Evolutionary conservation across 2,113 vertebrate species (phyloP).

Genomic region (Coracopsis vasa): DNA sequence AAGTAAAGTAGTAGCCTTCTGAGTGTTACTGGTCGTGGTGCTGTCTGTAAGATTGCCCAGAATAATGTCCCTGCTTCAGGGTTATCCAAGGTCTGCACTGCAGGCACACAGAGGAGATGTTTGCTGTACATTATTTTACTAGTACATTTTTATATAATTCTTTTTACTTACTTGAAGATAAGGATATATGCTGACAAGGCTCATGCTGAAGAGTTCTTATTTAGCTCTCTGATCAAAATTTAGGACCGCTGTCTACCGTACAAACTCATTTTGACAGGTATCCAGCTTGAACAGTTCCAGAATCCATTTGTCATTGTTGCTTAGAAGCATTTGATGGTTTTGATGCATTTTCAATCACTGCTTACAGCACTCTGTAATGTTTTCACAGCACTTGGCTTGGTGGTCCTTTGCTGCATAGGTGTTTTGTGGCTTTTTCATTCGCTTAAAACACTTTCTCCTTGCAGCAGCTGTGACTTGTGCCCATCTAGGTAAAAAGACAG

Average conservation of each 20-base stretch:
- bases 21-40: neutral
- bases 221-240: constrained; percentile 46
- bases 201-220: neutral
- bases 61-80: neutral
- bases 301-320: constrained; percentile 6
- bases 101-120: neutral
- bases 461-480: neutral
- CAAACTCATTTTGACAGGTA: constrained; percentile 38
- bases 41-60: neutral
- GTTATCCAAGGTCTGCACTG: neutral
- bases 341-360: constrained; percentile 7
- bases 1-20: neutral
- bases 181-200: constrained; percentile 33
- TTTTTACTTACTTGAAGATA: constrained; percentile 16
- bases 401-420: neutral
- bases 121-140: neutral
- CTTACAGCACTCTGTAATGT: neutral
- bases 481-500: constrained; percentile 4
- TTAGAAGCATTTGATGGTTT: neutral
- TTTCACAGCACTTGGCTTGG: neutral
- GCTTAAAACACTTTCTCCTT: neutral
- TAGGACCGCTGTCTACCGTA: neutral
- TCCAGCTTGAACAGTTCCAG: constrained; percentile 18
- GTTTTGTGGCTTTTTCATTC: neutral
- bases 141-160: neutral